Evolutionary conservation across 2,797 vertebrate genomes (phyloP).

Genomic region (Alectoris magna): DNA sequence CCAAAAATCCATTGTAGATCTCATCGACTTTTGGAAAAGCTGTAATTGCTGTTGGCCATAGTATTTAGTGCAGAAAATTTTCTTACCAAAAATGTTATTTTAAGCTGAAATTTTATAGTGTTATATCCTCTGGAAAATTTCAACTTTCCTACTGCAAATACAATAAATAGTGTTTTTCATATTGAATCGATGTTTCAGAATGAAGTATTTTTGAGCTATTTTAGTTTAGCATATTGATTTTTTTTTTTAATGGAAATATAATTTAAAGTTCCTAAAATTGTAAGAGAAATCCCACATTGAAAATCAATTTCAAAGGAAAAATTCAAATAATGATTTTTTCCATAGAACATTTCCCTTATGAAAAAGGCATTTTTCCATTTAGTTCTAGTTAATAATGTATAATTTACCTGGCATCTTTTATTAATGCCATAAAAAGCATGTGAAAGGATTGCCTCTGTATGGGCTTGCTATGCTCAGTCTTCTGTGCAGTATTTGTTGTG

Average conservation of each 20-base stretch:
- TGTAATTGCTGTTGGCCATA: conserved; percentile 23
- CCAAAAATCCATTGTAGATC: conserved; percentile 14
- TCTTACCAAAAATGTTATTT: not conserved
- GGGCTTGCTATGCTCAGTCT: not conserved
- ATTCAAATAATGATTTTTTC: not conserved
- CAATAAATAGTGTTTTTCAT: not conserved
- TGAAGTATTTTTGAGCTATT: not conserved
- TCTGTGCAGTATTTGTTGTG: fast-evolving
- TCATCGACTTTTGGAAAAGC: conserved; percentile 38
- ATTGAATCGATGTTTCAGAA: not conserved
- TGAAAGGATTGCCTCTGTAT: not conserved
- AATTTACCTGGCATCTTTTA: not conserved
- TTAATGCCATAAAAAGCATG: not conserved
- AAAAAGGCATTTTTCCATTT: not conserved
- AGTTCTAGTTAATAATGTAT: not conserved
- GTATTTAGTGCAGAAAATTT: conserved; percentile 2
- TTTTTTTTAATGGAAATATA: fast-evolving
- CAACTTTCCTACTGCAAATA: conserved; percentile 4
- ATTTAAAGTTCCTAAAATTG: not conserved
- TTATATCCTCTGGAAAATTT: conserved; percentile 55
- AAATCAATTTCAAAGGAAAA: not conserved
- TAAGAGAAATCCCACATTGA: not conserved
- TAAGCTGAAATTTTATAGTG: not conserved
- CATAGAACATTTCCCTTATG: not conserved
- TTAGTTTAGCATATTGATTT: not conserved